Evolutionary conservation across 2,888 invertebrate species (phyloP).

Genomic region (Rhagonycha lutea): DNA sequence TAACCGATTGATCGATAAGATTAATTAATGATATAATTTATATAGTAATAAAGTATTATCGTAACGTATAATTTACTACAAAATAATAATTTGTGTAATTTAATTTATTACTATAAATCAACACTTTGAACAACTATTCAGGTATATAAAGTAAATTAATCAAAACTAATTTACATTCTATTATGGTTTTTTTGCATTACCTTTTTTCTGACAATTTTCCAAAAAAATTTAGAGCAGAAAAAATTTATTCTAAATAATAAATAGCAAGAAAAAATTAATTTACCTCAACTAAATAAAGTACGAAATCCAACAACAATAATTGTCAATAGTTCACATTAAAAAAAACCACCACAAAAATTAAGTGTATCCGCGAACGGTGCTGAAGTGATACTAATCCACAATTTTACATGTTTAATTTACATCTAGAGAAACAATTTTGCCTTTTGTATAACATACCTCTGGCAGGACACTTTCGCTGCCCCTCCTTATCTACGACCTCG

Average conservation of each 20-base stretch:
- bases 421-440: background rate
- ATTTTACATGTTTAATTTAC: background rate
- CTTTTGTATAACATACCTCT: constrained; percentile 20
- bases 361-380: background rate
- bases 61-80: background rate
- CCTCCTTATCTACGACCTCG: constrained; percentile 34
- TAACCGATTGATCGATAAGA: background rate
- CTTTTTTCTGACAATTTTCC: too few relatives aligned
- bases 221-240: too few relatives aligned
- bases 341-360: background rate
- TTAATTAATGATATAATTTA: background rate
- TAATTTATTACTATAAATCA: too few relatives aligned
- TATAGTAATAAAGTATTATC: background rate
- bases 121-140: too few relatives aligned
- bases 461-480: constrained; percentile 36
- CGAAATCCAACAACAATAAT: background rate
- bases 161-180: background rate
- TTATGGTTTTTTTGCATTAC: background rate
- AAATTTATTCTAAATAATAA: background rate
- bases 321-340: background rate
- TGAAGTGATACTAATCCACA: background rate
- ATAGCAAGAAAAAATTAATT: background rate
- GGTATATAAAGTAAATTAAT: background rate
- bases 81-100: too few relatives aligned
- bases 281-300: background rate